Evolutionary conservation across 2,797 vertebrate species (phyloP), one percentile per base, ranked within the genome.

Genomic region (Takifugu rubripes): DNA sequence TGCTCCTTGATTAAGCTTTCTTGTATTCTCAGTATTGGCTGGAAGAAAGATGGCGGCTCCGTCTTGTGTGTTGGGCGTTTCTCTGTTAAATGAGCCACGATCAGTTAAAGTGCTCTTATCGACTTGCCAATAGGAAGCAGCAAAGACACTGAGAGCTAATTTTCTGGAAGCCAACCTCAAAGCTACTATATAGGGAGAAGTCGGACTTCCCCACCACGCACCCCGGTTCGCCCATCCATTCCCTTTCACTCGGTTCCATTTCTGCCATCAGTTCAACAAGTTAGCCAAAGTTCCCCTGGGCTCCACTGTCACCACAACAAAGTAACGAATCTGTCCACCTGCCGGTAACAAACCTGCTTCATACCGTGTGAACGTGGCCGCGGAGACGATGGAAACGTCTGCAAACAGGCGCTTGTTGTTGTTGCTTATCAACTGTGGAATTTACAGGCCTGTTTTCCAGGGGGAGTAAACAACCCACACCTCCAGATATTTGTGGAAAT

Each of bases 41-140:
- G 62, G 36, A 56, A 74, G 62, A 56, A 65, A 55, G 53, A 58
- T 61, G 59, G 43, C 7, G 9, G 7, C 71, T 70, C 66, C 61
- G 75, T 79, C 67, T 80, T 59, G 67, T 74, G 74, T 59, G 57
- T 81, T 76, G 71, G 73, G 74, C 78, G 79, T 80, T 86, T 84
- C 81, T 64, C 59, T 61, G 43, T 74, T 87, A 87, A 88, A 87
- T 86, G 84, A 89, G 82, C 81, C 87, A 81, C 78, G 81, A 74
- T 68, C 21, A 47, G 67, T 72, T 75, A 77, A 85, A 84, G 81
- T 72, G 82, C 85, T 86, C 74, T 79, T 66, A 72, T 80, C 25
- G 59, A 72, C 74, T 82, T 75, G 74, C 72, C 71, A 75, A 70
- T 9, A 77, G 63, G 73, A 74, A 70, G 66, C 74, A 63, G 67